These are phyloP conservation scores for Lacerta viridis DNA, from an alignment of 2,797 vertebrate species.

Conservation along the genomic window DNA sequence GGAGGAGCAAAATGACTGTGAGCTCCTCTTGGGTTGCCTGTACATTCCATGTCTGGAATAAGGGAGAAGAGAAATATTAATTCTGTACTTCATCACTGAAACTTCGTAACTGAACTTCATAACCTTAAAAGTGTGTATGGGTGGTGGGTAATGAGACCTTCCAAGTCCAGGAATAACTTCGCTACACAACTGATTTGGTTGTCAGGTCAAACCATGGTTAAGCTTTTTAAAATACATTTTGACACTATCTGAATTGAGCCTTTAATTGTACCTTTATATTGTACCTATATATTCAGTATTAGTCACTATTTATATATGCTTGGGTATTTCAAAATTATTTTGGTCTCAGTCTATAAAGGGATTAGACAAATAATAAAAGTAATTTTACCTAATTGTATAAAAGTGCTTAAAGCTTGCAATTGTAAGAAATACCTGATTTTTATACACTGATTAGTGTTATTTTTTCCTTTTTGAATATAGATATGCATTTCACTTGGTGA, in stretches of 20 bases:
- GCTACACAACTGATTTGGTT: too few relatives aligned
- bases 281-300: neutral
- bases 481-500: constrained; percentile 67
- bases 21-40: too few relatives aligned
- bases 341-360: neutral
- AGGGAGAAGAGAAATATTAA: too few relatives aligned
- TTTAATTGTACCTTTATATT: neutral
- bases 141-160: too few relatives aligned
- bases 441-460: neutral
- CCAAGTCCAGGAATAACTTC: too few relatives aligned
- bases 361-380: neutral
- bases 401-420: neutral
- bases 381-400: neutral
- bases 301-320: neutral
- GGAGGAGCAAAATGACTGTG: too few relatives aligned
- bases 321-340: neutral
- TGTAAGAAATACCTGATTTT: constrained; percentile 5
- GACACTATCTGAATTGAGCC: neutral
- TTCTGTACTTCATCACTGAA: too few relatives aligned
- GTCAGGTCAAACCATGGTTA: neutral
- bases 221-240: neutral
- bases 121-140: too few relatives aligned
- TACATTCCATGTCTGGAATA: too few relatives aligned
- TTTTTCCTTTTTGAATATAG: constrained; percentile 52
- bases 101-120: too few relatives aligned